Evolutionary conservation across 2,113 vertebrate species (phyloP).

Genomic region (Menura novaehollandiae): DNA sequence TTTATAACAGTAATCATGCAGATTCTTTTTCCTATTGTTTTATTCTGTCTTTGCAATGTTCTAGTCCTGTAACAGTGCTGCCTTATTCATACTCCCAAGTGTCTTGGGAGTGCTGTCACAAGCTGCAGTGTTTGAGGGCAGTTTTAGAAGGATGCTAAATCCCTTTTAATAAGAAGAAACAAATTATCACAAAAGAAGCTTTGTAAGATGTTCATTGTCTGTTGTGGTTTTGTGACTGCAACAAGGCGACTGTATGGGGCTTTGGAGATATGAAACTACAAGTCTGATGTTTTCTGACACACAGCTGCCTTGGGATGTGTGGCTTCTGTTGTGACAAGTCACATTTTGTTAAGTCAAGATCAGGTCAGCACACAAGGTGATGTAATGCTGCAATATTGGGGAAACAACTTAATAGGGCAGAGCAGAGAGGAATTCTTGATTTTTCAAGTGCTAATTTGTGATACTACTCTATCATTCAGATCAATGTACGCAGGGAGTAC

Average conservation of each 20-base stretch:
- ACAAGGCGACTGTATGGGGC: not conserved
- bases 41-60: not conserved
- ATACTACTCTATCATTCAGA: not conserved
- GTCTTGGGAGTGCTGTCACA: not conserved
- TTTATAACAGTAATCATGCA: not conserved
- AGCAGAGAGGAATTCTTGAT: not conserved
- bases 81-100: not conserved
- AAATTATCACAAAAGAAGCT: not conserved
- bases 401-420: not conserved
- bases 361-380: not conserved
- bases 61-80: not conserved
- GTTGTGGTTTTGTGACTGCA: not conserved
- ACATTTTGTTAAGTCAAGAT: not conserved
- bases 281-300: constrained; percentile 10
- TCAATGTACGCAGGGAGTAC: not conserved
- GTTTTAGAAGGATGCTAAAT: not conserved
- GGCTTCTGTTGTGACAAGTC: not conserved
- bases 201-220: not conserved
- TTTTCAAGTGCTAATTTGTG: not conserved
- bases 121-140: not conserved
- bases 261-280: not conserved
- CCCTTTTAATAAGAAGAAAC: not conserved
- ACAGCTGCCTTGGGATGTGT: not conserved
- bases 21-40: not conserved
- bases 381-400: not conserved